Base-by-base conservation (phyloP, 1,140 invertebrate species). In the Phthorimaea operculella region DNA sequence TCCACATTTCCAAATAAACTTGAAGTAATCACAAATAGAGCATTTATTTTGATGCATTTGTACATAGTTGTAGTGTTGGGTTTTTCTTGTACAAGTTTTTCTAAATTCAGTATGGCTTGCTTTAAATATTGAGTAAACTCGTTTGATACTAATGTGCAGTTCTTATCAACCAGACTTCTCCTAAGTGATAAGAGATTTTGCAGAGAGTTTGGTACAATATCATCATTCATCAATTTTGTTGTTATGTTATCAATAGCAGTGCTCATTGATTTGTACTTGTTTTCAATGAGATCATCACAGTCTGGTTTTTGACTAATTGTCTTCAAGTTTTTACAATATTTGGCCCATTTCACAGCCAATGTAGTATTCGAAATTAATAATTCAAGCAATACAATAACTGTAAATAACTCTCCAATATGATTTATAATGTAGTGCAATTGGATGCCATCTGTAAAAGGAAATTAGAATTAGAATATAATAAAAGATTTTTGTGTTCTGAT, bases 1-100 rank as follows among this genome's bases (percentile, higher is more conserved):
- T 97, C 95, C 59, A 88, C 87, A 45, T 86, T 88, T 17, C 92
- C 91, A 85, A 94, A 95, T n/a, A 95, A 84, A 67, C 91, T 89
- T 60, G 90, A 89, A 55, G 90, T 88, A 15, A 96, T 83, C 4
- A 93, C 90, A 78, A 91, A 90, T 1, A 95, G 83, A 17, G 90
- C 86, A 84, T 92, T 93, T 1, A 92, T 76, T 74, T 91, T 90
- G 15, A 95, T 89, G 84, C 92, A 92, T 64, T 89, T 89, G 57
- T 88, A 88, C 48, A 87, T 88, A 64, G 87, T 81, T 63, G 72
- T 72, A 69, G 87, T 79, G 79, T 87, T 85, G 52, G 88, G 88
- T 57, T 87, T 85, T 52, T 90, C 87, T 68, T 79, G 70, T 59
- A 66, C 67, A 54, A 85, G 82, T 66, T 84, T 92, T 53, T 92